These are phyloP conservation scores for Semibalanus balanoides DNA, from an alignment of 1,140 invertebrate genomes.

Conservation along the genomic window DNA sequence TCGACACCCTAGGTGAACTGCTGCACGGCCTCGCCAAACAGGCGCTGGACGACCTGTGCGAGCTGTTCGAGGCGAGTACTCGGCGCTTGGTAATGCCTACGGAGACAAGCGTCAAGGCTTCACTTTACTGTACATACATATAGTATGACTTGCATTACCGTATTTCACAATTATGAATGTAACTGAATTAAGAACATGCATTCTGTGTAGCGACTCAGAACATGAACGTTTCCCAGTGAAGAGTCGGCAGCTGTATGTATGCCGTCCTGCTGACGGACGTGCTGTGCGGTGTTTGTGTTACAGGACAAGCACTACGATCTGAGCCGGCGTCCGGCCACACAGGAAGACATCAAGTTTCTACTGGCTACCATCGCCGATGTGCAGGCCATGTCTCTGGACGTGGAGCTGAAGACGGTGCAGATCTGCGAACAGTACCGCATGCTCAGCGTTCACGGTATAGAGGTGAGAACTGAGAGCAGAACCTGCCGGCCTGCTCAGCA, in stretches of 20 bases:
- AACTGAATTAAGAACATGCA: too few relatives aligned
- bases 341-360: constrained; percentile 68
- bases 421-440: constrained; percentile 39
- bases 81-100: too few relatives aligned
- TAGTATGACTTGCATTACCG: too few relatives aligned
- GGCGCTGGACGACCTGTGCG: neutral
- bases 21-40: neutral
- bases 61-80: neutral
- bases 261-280: too few relatives aligned
- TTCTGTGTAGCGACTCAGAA: too few relatives aligned
- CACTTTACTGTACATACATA: too few relatives aligned
- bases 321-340: constrained; percentile 50
- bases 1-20: neutral
- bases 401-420: constrained; percentile 50
- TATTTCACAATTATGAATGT: too few relatives aligned
- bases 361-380: constrained; percentile 63
- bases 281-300: constrained; percentile 4
- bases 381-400: constrained; percentile 51
- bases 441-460: constrained; percentile 28
- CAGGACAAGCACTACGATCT: constrained; percentile 36
- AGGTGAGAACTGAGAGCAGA: too few relatives aligned
- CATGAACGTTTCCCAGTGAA: too few relatives aligned
- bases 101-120: too few relatives aligned
- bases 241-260: too few relatives aligned
- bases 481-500: too few relatives aligned